phyloP scores from a whole-genome alignment of 2,113 vertebrate genomes.

The Chascanopsetta lugubris region DNA sequence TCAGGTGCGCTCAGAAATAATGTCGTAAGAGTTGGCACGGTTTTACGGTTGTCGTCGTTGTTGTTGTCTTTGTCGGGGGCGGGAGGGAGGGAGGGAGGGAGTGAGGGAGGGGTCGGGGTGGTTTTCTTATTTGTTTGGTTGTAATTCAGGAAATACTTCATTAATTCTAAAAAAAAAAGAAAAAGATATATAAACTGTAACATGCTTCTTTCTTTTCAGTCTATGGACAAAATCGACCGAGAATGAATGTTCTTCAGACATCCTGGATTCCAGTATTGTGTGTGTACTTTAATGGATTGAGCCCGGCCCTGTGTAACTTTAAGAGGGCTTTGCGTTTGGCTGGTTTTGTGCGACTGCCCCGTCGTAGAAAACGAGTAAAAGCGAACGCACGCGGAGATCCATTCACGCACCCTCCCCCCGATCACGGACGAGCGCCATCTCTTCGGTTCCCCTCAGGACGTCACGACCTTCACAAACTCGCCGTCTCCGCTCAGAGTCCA shows the following conservation, averaged over 20 bases:
- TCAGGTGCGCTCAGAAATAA: conserved; percentile 66
- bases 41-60: conserved; percentile 40
- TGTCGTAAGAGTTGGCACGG: conserved; percentile 44
- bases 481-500: neutral
- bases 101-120: conserved; percentile 13
- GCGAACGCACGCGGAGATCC: neutral
- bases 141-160: conserved; percentile 73
- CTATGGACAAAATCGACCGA: conserved; percentile 69
- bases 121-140: conserved; percentile 52
- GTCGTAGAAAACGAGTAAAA: conserved; percentile 51
- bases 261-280: conserved; percentile 66
- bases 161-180: conserved; percentile 62
- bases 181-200: conserved; percentile 66
- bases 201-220: conserved; percentile 68
- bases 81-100: too few species aligned
- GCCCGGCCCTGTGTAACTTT: conserved; percentile 63
- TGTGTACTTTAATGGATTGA: conserved; percentile 64
- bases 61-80: neutral
- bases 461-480: neutral
- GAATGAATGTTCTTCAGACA: conserved; percentile 72
- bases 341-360: conserved; percentile 66
- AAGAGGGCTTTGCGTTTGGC: conserved; percentile 62
- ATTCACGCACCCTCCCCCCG: conserved; percentile 22
- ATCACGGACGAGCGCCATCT: neutral
- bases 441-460: conserved; percentile 1